Conservation (phyloP, 2,113 vertebrate species). For the Agapornis roseicollis region DNA sequence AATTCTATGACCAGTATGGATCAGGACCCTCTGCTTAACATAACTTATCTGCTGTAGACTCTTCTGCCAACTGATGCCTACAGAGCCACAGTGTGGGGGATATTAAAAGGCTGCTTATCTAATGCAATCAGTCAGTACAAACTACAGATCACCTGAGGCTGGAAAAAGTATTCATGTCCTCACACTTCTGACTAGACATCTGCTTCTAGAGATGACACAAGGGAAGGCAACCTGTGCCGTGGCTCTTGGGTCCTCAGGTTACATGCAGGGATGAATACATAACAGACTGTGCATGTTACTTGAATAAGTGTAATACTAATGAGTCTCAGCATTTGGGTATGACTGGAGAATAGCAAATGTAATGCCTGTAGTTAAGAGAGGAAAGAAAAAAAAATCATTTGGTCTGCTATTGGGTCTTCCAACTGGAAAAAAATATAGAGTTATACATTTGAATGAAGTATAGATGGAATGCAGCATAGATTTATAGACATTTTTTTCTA, state of each 20-base stretch:
- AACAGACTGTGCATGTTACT: neutral
- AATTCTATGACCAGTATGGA: neutral
- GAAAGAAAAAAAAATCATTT: neutral
- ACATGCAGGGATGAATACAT: neutral
- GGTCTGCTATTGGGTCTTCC: neutral
- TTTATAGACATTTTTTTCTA: constrained; percentile 6
- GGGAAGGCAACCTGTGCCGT: neutral
- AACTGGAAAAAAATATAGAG: neutral
- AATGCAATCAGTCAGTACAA: neutral
- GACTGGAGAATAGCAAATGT: neutral
- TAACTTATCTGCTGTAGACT: neutral
- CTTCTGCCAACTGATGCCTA: neutral
- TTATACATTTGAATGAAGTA: neutral
- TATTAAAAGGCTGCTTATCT: constrained; percentile 33
- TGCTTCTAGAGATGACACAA: neutral
- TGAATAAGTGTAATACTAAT: neutral
- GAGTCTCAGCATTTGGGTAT: neutral
- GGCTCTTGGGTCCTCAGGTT: neutral
- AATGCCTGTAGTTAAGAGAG: neutral
- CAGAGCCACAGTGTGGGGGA: neutral
- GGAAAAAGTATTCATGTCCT: neutral
- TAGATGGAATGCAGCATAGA: neutral
- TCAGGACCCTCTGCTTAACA: neutral
- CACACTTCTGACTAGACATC: neutral
- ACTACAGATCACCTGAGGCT: neutral